Conservation (phyloP, 1,140 invertebrate genomes). For the Drosophila kurseongensis region DNA sequence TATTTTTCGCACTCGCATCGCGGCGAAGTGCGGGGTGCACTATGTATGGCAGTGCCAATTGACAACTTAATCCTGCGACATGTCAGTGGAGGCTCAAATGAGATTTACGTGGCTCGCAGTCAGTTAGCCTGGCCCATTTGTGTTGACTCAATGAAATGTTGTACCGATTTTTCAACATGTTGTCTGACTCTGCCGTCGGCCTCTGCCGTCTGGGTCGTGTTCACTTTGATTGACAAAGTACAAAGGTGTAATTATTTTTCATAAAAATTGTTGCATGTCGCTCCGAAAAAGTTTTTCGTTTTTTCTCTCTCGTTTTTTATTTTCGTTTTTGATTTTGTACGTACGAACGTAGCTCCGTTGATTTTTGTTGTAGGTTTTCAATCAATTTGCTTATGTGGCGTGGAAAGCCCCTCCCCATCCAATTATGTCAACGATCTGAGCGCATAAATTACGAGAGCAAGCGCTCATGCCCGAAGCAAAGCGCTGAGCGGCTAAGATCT, state of each 20-base stretch:
- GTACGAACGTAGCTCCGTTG: background rate
- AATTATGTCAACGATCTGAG: conserved; percentile 73
- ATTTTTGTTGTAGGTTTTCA: conserved; percentile 69
- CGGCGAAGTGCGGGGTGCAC: background rate
- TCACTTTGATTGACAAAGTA: conserved; percentile 79
- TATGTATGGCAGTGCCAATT: conserved; percentile 56
- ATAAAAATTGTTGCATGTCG: conserved; percentile 69
- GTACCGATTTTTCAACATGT: conserved; percentile 64
- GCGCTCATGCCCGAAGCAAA: conserved; percentile 43
- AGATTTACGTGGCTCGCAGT: conserved; percentile 68
- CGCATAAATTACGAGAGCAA: conserved; percentile 70
- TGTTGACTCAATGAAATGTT: conserved; percentile 65
- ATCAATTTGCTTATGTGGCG: conserved; percentile 64
- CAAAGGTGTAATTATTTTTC: conserved; percentile 83
- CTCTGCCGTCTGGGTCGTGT: conserved; percentile 38
- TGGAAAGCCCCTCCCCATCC: conserved; percentile 16
- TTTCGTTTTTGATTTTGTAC: background rate
- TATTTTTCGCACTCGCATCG: conserved; percentile 65
- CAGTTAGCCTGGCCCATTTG: conserved; percentile 59
- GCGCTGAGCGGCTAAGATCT: conserved; percentile 52
- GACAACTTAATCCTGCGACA: conserved; percentile 82
- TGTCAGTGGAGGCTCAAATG: conserved; percentile 80
- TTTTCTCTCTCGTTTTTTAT: background rate
- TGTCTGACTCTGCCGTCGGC: conserved; percentile 53
- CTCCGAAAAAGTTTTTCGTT: conserved; percentile 27